Evolutionary conservation across 2,797 vertebrate species (phyloP), one percentile per base, ranked within the genome.

Genomic region (Lithobates pipiens): DNA sequence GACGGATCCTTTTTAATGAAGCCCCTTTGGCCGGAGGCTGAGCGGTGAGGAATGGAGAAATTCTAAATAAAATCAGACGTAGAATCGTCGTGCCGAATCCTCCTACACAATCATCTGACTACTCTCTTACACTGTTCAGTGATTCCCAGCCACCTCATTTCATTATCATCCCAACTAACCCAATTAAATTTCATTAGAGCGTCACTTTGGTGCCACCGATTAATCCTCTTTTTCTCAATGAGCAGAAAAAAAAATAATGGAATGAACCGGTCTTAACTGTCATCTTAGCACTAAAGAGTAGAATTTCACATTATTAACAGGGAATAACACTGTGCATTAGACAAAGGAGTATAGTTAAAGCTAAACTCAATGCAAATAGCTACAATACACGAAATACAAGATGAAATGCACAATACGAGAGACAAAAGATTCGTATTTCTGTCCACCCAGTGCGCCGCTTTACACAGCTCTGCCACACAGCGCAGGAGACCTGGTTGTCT

Each of bases 161-260:
- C 5, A 65, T 65, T 65, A 65, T 21, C 2, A 3, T 25, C 27
- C 29, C 6, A 79, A 29, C 39, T 29, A 67, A 68, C 23, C 76
- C 76, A 67, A 67, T 78, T 78, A 39, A 67, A 67, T 29, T n/a
- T 25, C 46, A 79, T 68, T 68, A 67, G 10, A 15, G 2, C 27
- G 77, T 39, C 61, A 46, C 77, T 68, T 68, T 25, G 46, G 23
- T 9, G 34, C 18, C 21, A 27, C n/a, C 1, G n/a, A 65, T 63
- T 63, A 63, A 25, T 65, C 21, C n/a, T n/a, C 23, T 63, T 63
- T 63, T 63, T 63, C 57, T n/a, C 57, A 63, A 21, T n/a, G 57
- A 63, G 57, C 23, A 63, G 57, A 63, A n/a, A 63, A 63, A 63
- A 63, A 63, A 63, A 46, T 39, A 46, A 15, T 21, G 57, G 21